Percentiles rank a stretch among this genome's conserved stretches.
phyloP scores from a whole-genome alignment of 2,888 invertebrate genomes.

The Agriopis leucophaearia region DNA sequence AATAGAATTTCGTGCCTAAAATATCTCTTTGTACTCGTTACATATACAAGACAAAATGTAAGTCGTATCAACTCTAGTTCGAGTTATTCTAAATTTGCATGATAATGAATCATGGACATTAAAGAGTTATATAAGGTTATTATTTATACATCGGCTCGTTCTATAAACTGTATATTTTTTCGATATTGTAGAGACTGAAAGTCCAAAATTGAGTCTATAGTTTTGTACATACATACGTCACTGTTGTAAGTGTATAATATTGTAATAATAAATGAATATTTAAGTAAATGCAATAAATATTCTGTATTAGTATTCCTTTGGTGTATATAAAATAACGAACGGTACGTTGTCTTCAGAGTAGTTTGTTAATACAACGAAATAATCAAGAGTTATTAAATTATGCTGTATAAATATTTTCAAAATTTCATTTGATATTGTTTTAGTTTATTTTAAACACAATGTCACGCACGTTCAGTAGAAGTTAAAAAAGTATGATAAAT shows the following conservation, averaged over 20 bases:
- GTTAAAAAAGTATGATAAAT: background rate
- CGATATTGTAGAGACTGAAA: conserved; percentile 84
- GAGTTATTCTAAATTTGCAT: conserved; percentile 59
- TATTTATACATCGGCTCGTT: conserved; percentile 64
- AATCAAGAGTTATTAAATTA: conserved; percentile 21
- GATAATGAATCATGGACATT: conserved; percentile 25
- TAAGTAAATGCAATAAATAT: conserved; percentile 84
- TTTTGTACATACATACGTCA: conserved; percentile 85
- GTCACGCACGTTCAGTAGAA: conserved; percentile 12
- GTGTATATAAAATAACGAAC: conserved; percentile 71
- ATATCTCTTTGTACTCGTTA: conserved; percentile 53
- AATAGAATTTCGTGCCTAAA: conserved; percentile 48
- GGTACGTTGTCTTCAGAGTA: conserved; percentile 62
- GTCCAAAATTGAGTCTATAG: conserved; percentile 86
- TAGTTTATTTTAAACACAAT: conserved; percentile 3
- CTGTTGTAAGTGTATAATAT: conserved; percentile 82
- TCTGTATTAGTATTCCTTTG: conserved; percentile 79
- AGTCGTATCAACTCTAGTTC: conserved; percentile 54
- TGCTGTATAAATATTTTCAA: conserved; percentile 22
- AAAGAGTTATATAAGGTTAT: conserved; percentile 38
- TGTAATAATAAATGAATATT: conserved; percentile 79
- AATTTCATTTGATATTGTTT: conserved; percentile 14
- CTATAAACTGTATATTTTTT: conserved; percentile 67
- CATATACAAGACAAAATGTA: conserved; percentile 14
- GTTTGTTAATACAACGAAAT: conserved; percentile 60